Evolutionary conservation across 2,113 vertebrate genomes (phyloP).

Genomic region (Coptodon rendalli): DNA sequence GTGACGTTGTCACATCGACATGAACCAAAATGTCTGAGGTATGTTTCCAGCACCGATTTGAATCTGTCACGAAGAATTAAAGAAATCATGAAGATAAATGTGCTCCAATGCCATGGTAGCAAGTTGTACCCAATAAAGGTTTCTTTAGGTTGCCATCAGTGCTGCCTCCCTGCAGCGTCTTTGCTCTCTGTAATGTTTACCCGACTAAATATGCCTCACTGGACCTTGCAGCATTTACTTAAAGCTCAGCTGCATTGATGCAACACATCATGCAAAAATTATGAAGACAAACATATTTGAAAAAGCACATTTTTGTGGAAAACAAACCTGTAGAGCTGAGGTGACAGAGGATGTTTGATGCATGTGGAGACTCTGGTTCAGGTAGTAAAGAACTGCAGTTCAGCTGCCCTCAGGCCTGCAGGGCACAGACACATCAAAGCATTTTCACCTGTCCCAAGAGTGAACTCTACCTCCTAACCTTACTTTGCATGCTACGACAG

Average conservation of each 20-base stretch:
- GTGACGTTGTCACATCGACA: background rate
- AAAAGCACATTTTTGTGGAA: background rate
- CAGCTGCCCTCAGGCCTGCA: slow-evolving; percentile 34
- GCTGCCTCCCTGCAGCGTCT: background rate
- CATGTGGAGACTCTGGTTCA: slow-evolving; percentile 2
- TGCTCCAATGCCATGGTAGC: background rate
- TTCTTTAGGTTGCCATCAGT: background rate
- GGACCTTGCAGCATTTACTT: background rate
- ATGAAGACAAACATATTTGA: background rate
- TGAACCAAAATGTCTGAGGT: background rate
- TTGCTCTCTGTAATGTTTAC: background rate
- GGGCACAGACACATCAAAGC: slow-evolving; percentile 45
- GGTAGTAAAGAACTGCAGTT: background rate
- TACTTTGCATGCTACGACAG: background rate
- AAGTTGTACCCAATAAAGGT: background rate
- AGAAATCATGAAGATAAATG: background rate
- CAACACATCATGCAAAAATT: background rate
- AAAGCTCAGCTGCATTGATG: background rate
- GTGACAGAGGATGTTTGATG: background rate
- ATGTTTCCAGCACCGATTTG: background rate
- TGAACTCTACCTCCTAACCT: slow-evolving; percentile 30
- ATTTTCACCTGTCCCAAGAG: slow-evolving; percentile 47
- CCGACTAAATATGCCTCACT: background rate
- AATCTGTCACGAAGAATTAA: background rate
- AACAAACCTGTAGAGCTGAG: background rate